Evolutionary conservation across 2,888 invertebrate species (phyloP), one percentile per base, ranked within the genome.

Genomic region (Poecilobothrus nobilitatus): DNA sequence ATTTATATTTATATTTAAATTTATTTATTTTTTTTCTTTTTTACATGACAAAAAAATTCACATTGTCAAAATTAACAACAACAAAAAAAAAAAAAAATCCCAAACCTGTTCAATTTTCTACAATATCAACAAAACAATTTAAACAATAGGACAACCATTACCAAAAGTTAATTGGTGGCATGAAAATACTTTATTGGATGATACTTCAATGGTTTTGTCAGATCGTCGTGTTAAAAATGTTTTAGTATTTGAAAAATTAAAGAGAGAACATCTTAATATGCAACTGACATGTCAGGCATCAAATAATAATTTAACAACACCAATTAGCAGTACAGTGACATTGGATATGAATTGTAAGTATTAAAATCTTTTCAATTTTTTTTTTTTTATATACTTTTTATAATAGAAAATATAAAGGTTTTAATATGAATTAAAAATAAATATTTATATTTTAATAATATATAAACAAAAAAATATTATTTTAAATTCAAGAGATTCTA

Each of bases 341-440:
- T 81, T 91, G 72, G 88, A 89, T 78, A 87, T 89, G 86, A 86
- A 86, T 76, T 82, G 89, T 89, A 78, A 88, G 89, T 86, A 73
- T 68, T 27, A 61, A 27, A 65, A 21, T 68, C 71, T 61, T 67
- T 65, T 67, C 63, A 61, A 37, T 41, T 44, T 33, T 41, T 68
- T 18, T 62, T 68, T n/a, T 27, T 68, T 34, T 67, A 1, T 61
- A 10, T 68, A 37, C 20, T 53, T 68, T n/a, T 68, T 68, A n/a
- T 65, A 6, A 41, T n/a, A 37, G 10, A 27, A 12, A 15, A 21
- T 22, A 67, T 27, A 63, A 64, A 1, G 41, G 27, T 27, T 27
- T 27, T 27, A 4, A 27, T 27, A 27, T 27, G 27, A 27, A 27
- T 27, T 27, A 27, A 27, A 27, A 27, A 27, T 27, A 27, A 27